Conservation (phyloP, 2,888 invertebrate species). For the Machimus rusticus region DNA sequence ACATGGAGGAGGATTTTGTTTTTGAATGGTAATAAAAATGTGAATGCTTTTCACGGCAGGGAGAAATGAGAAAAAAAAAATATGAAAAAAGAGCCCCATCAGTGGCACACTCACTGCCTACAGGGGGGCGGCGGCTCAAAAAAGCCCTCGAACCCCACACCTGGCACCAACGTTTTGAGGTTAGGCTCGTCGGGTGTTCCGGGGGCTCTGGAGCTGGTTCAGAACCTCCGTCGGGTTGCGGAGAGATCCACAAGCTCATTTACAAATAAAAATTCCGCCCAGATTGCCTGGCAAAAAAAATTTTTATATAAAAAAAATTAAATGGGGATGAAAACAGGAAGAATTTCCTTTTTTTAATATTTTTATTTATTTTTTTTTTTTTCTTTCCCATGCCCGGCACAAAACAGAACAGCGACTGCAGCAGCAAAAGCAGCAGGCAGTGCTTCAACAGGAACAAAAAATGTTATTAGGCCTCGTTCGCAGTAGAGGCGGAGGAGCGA, state of each 20-base stretch:
- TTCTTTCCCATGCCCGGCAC: not conserved
- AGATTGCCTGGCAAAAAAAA: not conserved
- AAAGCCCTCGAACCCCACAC: not conserved
- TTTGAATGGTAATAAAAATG: conserved; percentile 31
- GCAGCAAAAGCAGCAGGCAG: not conserved
- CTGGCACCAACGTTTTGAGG: not conserved
- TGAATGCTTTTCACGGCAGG: not conserved
- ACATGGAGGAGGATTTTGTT: not conserved
- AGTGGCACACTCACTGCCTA: not conserved
- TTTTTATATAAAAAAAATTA: not conserved
- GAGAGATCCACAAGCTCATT: not conserved
- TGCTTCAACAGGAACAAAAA: not conserved
- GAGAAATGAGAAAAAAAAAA: not conserved
- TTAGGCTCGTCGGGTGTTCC: not conserved
- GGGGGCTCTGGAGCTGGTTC: not conserved
- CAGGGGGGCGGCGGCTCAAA: not conserved
- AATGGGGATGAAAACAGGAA: not conserved
- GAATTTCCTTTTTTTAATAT: not conserved
- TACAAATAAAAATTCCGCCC: conserved; percentile 29
- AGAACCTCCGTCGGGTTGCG: not conserved
- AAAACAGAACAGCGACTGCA: not conserved
- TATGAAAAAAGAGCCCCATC: not conserved
- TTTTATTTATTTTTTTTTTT: not conserved
- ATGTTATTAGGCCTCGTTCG: not conserved
- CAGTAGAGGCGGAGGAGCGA: not conserved